Conservation (phyloP, 2,797 vertebrate genomes). For the Lepilemur septentrionalis region DNA sequence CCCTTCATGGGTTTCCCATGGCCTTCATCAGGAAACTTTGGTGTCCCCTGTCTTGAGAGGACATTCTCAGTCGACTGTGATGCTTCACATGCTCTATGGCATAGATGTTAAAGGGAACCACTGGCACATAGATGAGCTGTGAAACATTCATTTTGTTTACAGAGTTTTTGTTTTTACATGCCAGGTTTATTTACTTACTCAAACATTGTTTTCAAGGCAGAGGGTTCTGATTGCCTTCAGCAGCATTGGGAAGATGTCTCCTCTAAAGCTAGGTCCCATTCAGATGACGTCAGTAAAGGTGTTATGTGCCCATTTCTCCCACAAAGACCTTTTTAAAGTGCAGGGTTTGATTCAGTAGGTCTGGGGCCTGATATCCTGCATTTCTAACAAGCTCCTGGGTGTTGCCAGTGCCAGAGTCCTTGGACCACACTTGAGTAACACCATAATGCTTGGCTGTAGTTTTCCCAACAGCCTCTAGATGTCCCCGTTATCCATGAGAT, state of each 20-base stretch:
- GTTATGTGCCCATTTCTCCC: background rate
- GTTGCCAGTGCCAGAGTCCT: background rate
- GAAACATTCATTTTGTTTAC: background rate
- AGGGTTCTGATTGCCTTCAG: background rate
- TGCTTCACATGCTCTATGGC: too few relatives aligned
- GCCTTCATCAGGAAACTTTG: background rate
- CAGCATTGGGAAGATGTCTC: background rate
- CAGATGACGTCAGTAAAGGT: background rate
- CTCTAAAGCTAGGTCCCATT: background rate
- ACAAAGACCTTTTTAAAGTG: background rate
- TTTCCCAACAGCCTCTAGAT: slow-evolving; percentile 56
- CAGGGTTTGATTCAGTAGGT: background rate
- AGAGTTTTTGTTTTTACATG: background rate
- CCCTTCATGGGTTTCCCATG: background rate
- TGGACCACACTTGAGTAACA: background rate
- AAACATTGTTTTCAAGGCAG: background rate
- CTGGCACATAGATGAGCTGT: background rate
- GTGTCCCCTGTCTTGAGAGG: background rate
- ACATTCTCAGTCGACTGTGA: background rate
- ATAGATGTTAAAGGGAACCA: background rate
- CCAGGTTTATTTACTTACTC: background rate
- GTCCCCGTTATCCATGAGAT: background rate
- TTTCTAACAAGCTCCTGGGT: background rate
- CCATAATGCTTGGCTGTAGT: background rate
- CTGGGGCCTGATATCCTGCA: background rate